phyloP scores from a whole-genome alignment of 2,113 vertebrate genomes.

The Clarias macrocephalus region DNA sequence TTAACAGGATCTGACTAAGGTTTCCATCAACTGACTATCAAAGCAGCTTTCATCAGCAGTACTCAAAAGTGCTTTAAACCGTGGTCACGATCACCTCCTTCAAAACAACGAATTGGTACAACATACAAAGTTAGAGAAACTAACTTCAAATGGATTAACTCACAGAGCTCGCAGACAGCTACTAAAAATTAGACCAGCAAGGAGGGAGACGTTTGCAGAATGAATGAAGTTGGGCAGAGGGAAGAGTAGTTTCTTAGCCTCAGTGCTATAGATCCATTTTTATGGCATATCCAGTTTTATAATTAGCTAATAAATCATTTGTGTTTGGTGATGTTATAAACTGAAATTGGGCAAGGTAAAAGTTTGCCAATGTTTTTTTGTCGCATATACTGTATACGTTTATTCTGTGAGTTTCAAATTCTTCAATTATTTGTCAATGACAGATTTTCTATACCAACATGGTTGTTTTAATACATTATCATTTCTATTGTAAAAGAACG shows the following conservation, averaged over 20 bases:
- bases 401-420: not conserved
- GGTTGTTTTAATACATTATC: not conserved
- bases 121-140: not conserved
- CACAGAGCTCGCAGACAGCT: not conserved
- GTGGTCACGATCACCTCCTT: not conserved
- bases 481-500: not conserved
- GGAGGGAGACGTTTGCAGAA: not conserved
- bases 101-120: not conserved
- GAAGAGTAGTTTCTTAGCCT: not conserved
- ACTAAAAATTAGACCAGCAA: not conserved
- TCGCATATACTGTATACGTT: not conserved
- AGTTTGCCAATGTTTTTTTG: not conserved
- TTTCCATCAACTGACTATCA: not conserved
- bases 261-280: not conserved
- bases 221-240: not conserved
- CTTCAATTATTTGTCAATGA: not conserved
- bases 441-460: not conserved
- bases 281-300: not conserved
- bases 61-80: not conserved
- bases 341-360: not conserved
- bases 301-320: not conserved
- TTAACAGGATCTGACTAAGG: not conserved
- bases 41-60: not conserved
- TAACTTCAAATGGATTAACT: not conserved
- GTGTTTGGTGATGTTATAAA: not conserved